phyloP scores from a whole-genome alignment of 2,113 vertebrate genomes.

The Pygoscelis antarcticus region DNA sequence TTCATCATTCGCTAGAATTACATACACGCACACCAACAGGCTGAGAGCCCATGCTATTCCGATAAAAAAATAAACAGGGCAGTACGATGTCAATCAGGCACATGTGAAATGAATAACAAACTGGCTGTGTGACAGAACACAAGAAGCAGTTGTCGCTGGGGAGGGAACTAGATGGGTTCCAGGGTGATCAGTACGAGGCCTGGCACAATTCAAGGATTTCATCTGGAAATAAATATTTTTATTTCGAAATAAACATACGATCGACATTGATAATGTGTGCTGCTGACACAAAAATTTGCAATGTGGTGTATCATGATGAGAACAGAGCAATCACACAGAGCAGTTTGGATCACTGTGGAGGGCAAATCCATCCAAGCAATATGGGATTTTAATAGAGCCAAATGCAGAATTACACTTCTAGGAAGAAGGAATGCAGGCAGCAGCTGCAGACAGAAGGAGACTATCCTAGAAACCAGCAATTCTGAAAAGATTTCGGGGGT shows the following conservation, averaged over 20 bases:
- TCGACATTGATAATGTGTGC: constrained; percentile 37
- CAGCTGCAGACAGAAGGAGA: constrained; percentile 46
- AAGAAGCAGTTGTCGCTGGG: background rate
- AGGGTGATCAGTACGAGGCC: constrained; percentile 34
- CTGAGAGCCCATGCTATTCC: background rate
- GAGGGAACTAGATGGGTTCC: constrained; percentile 33
- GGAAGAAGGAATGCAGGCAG: constrained; percentile 47
- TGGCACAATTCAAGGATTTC: background rate
- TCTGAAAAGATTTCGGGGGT: constrained; percentile 5
- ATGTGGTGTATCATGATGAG: constrained; percentile 37
- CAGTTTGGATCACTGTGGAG: constrained; percentile 7
- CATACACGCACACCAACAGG: background rate
- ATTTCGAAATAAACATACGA: constrained; percentile 51
- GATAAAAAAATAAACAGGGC: constrained; percentile 20
- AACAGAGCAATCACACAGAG: constrained; percentile 32
- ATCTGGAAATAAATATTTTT: constrained; percentile 62
- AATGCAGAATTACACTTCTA: constrained; percentile 25
- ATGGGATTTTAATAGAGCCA: constrained; percentile 29
- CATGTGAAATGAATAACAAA: constrained; percentile 47
- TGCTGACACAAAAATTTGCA: constrained; percentile 51
- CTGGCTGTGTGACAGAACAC: constrained; percentile 37
- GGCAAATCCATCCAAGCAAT: constrained; percentile 42
- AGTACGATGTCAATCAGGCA: constrained; percentile 9
- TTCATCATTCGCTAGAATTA: background rate
- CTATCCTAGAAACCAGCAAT: background rate